phyloP scores from a whole-genome alignment of 1,140 invertebrate genomes.

The Holcopasites calliopsidis region DNA sequence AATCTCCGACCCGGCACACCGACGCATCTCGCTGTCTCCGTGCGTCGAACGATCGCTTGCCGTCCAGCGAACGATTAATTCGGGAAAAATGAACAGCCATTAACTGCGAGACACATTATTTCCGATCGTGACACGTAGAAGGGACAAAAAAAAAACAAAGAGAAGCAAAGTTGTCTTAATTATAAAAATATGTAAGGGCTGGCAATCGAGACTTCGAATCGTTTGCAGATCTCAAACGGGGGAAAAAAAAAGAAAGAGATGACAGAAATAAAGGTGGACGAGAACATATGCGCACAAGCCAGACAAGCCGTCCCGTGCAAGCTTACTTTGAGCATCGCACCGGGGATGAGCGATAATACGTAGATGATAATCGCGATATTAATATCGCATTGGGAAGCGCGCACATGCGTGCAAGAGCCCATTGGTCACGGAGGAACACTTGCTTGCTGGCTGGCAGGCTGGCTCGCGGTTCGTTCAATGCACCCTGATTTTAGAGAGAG shows the following conservation, averaged over 20 bases:
- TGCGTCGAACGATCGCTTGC: conserved; percentile 18
- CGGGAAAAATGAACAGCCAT: no score
- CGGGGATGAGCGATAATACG: conserved; percentile 75
- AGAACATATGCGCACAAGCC: no score
- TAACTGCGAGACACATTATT: no score
- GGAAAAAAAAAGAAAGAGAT: no score
- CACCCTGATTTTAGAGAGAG: conserved; percentile 75
- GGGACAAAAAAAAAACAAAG: no score
- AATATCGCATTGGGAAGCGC: conserved; percentile 80
- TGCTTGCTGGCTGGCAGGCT: conserved; percentile 70
- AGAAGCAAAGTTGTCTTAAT: no score
- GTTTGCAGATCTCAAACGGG: no score
- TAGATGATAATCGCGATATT: conserved; percentile 81
- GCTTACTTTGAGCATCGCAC: conserved; percentile 60
- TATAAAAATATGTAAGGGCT: no score
- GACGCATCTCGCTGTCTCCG: background rate
- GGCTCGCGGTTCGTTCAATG: conserved; percentile 73
- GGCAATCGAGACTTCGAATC: no score
- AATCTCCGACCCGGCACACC: background rate
- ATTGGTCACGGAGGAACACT: conserved; percentile 79
- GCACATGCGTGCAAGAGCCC: conserved; percentile 78
- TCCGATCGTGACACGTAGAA: no score
- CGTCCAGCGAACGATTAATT: no score
- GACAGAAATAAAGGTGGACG: no score
- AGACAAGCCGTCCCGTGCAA: conserved; percentile 40